phyloP scores from a whole-genome alignment of 2,113 vertebrate genomes.

The Apus apus region DNA sequence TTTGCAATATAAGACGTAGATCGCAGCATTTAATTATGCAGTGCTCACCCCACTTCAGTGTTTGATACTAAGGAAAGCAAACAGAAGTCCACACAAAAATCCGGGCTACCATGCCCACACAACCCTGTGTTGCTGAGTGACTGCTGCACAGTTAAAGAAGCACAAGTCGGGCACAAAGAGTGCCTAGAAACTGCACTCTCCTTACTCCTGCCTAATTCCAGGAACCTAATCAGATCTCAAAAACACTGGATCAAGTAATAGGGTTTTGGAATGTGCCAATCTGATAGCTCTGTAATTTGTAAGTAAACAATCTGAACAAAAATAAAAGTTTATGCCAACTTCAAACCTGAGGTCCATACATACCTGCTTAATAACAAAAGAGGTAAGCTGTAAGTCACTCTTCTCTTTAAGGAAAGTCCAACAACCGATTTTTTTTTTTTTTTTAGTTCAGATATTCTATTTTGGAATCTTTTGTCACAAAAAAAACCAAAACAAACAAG shows the following conservation, averaged over 20 bases:
- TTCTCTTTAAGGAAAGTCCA: not conserved
- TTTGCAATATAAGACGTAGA: not conserved
- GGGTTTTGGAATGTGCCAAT: not conserved
- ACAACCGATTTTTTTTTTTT: not conserved
- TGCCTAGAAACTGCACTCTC: not conserved
- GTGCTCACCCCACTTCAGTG: not conserved
- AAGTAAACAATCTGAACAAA: conserved; percentile 9
- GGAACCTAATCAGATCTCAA: not conserved
- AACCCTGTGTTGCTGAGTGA: not conserved
- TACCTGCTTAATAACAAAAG: not conserved
- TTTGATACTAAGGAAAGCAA: not conserved
- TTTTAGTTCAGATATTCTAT: not conserved
- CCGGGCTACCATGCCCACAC: not conserved
- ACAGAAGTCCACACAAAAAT: not conserved
- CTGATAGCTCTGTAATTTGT: not conserved
- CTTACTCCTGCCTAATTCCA: not conserved
- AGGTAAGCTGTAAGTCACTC: not conserved
- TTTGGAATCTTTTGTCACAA: not conserved
- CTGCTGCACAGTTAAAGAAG: not conserved
- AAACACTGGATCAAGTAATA: not conserved
- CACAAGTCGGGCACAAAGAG: not conserved
- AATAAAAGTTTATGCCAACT: not conserved
- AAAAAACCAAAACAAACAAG: not conserved
- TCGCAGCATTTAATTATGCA: not conserved
- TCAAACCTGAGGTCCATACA: not conserved